Conservation (phyloP, 2,888 invertebrate genomes). For the Sarcophaga variegata region DNA sequence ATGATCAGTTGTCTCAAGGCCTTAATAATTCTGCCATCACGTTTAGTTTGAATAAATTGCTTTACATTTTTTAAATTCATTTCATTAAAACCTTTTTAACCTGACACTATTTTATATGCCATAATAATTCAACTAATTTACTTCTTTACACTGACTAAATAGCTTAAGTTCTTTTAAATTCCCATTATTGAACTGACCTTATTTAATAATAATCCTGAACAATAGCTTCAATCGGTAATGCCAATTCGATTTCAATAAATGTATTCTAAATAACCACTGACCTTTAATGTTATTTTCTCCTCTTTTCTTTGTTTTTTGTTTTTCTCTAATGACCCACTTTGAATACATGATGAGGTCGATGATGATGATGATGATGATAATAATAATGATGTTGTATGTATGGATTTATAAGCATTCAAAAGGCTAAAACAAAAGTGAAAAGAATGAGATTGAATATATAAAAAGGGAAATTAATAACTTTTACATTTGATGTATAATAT, state of each 20-base stretch:
- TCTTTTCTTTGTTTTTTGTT: constrained; percentile 20
- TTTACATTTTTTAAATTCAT: too few species aligned
- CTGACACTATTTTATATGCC: too few species aligned
- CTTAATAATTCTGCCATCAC: too few species aligned
- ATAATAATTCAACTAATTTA: too few species aligned
- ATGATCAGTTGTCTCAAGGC: too few species aligned
- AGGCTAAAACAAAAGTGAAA: constrained; percentile 27
- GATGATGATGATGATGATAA: constrained; percentile 10
- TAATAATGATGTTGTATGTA: not conserved
- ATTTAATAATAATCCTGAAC: constrained; percentile 37
- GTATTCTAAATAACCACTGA: constrained; percentile 49
- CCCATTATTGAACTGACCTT: not conserved
- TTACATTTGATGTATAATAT: constrained; percentile 30
- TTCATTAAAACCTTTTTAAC: too few species aligned
- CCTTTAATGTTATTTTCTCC: constrained; percentile 47
- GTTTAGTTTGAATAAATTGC: too few species aligned
- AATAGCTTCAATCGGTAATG: constrained; percentile 19
- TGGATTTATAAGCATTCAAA: not conserved
- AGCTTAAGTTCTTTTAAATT: not conserved
- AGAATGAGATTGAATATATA: constrained; percentile 13
- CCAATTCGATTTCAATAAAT: not conserved
- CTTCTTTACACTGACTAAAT: not conserved
- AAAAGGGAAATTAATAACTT: constrained; percentile 45
- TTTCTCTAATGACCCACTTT: constrained; percentile 58
- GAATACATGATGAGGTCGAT: constrained; percentile 29